Percentiles rank a stretch among this genome's conserved stretches.
Evolutionary conservation across 2,797 vertebrate species (phyloP).

Genomic region (Argya squamiceps): DNA sequence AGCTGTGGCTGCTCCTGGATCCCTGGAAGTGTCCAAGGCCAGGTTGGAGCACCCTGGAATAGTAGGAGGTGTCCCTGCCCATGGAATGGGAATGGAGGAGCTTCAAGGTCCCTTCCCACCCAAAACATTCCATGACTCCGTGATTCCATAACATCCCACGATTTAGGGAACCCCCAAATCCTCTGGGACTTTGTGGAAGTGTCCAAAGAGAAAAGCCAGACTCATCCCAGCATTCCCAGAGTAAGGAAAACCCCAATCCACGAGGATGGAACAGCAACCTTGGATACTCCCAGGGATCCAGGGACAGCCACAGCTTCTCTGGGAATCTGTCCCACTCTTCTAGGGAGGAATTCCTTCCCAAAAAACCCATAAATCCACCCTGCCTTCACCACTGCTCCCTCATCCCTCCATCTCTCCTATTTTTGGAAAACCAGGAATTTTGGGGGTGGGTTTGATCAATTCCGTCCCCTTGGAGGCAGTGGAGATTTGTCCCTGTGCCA

Average conservation of each 20-base stretch:
- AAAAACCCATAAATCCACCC: neutral
- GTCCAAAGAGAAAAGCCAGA: neutral
- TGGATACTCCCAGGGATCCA: neutral
- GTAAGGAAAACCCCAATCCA: accelerated
- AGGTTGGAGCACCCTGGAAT: accelerated
- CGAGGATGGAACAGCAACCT: neutral
- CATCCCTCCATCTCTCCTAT: neutral
- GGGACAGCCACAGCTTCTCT: neutral
- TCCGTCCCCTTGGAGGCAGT: accelerated
- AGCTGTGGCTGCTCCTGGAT: neutral
- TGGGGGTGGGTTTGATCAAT: neutral
- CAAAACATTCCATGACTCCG: neutral
- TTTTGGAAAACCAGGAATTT: neutral
- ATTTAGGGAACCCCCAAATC: neutral
- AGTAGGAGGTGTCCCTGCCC: neutral
- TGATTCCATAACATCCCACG: accelerated
- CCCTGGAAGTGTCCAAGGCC: neutral
- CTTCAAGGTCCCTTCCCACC: neutral
- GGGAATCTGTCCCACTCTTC: neutral
- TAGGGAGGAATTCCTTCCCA: neutral
- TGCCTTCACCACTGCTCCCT: neutral
- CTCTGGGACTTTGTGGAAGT: accelerated
- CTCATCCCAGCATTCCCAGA: neutral
- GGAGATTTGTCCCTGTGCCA: neutral
- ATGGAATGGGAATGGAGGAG: neutral